phyloP scores from a whole-genome alignment of 2,113 vertebrate species.

The Strix uralensis region DNA sequence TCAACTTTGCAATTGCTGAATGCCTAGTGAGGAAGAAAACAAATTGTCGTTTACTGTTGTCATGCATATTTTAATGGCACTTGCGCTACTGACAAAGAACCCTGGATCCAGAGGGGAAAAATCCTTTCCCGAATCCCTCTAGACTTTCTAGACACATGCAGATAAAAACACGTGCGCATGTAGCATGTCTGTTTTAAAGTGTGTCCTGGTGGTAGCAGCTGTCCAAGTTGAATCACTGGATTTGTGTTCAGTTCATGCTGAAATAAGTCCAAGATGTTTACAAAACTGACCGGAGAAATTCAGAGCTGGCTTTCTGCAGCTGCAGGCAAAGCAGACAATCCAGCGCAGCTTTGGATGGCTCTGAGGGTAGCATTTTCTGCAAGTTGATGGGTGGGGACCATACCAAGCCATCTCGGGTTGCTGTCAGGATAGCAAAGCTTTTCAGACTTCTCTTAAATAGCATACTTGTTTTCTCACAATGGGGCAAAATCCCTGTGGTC shows the following conservation, averaged over 20 bases:
- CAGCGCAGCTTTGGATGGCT: background rate
- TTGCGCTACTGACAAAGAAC: background rate
- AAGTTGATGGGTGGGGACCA: background rate
- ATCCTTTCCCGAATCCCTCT: background rate
- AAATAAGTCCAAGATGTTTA: conserved; percentile 39
- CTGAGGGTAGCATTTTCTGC: background rate
- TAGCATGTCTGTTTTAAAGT: background rate
- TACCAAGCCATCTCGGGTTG: background rate
- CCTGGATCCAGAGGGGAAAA: background rate
- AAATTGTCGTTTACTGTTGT: background rate
- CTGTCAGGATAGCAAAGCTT: background rate
- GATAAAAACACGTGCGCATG: background rate
- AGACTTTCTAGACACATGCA: background rate
- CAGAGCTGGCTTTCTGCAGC: conserved; percentile 7
- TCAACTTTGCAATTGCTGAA: background rate
- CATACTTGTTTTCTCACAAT: background rate
- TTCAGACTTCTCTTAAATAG: background rate
- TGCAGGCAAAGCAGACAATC: background rate
- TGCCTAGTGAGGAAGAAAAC: background rate
- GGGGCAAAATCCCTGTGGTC: background rate
- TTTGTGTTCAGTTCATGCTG: conserved; percentile 23
- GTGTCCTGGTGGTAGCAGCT: conserved; percentile 22
- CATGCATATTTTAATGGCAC: background rate
- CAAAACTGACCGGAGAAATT: background rate
- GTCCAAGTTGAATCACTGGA: conserved; percentile 18